These are phyloP conservation scores for Lacanobia oleracea DNA, from an alignment of 2,888 invertebrate genomes.

Conservation along the genomic window DNA sequence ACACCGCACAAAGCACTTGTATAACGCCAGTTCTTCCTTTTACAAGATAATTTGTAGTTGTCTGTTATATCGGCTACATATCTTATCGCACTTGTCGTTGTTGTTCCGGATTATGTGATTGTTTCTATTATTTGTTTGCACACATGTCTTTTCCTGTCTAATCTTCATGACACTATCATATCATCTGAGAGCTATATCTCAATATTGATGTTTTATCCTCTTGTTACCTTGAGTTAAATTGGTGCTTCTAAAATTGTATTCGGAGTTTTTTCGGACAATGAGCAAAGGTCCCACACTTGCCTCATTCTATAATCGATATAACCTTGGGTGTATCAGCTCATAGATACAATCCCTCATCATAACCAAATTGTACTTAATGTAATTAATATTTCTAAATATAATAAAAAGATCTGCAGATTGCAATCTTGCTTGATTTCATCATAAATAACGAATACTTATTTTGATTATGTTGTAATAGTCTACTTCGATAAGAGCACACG, in stretches of 20 bases:
- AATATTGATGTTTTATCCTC: constrained; percentile 31
- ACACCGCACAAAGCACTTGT: constrained; percentile 17
- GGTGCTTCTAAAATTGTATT: constrained; percentile 49
- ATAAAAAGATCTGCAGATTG: constrained; percentile 44
- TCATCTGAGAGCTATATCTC: constrained; percentile 28
- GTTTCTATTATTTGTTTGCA: constrained; percentile 68
- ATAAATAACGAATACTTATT: constrained; percentile 52
- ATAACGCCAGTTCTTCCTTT: constrained; percentile 28
- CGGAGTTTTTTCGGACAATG: constrained; percentile 51
- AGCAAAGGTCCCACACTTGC: constrained; percentile 54
- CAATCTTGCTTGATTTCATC: constrained; percentile 62
- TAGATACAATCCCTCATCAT: constrained; percentile 66
- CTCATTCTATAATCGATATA: constrained; percentile 67
- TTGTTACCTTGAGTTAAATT: constrained; percentile 60
- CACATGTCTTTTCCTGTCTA: constrained; percentile 63
- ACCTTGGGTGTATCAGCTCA: constrained; percentile 72
- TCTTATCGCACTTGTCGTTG: constrained; percentile 75
- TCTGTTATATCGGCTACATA: constrained; percentile 69
- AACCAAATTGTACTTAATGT: constrained; percentile 63
- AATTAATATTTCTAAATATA: constrained; percentile 55
- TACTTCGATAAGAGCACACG: constrained; percentile 29
- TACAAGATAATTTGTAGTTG: constrained; percentile 59
- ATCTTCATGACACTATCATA: constrained; percentile 63
- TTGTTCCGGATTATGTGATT: constrained; percentile 72
- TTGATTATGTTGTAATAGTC: constrained; percentile 50